phyloP scores from a whole-genome alignment of 2,113 vertebrate genomes.

The Tetraodon nigroviridis region DNA sequence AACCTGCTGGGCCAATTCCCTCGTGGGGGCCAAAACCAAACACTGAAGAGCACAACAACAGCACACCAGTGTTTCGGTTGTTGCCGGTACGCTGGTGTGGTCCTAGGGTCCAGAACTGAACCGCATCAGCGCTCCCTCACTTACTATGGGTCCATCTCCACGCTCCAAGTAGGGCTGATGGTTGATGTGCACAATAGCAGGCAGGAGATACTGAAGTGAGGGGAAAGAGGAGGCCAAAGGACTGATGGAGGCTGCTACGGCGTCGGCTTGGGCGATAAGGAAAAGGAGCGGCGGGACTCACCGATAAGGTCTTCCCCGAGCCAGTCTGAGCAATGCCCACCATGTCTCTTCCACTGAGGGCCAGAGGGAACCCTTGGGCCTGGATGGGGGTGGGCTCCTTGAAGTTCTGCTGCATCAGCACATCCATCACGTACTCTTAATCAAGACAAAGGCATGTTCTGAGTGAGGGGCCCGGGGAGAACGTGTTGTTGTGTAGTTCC shows the following conservation, averaged over 20 bases:
- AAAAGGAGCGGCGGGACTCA: constrained; percentile 49
- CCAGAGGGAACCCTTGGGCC: constrained; percentile 89
- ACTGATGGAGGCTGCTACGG: neutral
- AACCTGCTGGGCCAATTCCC: constrained; percentile 94
- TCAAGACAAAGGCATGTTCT: neutral
- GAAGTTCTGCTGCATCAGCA: constrained; percentile 88
- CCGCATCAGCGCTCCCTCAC: constrained; percentile 50
- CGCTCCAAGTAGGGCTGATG: constrained; percentile 96
- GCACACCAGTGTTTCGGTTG: neutral
- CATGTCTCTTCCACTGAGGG: constrained; percentile 92
- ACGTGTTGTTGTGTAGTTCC: neutral
- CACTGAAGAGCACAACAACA: constrained; percentile 70
- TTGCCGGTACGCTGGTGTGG: neutral
- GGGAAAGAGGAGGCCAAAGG: constrained; percentile 2
- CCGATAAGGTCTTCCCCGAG: constrained; percentile 90
- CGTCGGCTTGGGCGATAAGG: neutral
- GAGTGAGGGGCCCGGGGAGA: neutral
- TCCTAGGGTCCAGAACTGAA: neutral
- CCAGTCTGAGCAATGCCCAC: constrained; percentile 96
- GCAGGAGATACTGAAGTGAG: constrained; percentile 86
- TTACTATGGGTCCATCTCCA: constrained; percentile 93
- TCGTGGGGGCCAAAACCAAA: constrained; percentile 89
- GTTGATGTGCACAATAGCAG: constrained; percentile 96
- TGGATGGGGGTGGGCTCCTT: constrained; percentile 94
- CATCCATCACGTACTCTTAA: constrained; percentile 89